phyloP scores from a whole-genome alignment of 2,888 invertebrate genomes.

The Cosmopolites sordidus region DNA sequence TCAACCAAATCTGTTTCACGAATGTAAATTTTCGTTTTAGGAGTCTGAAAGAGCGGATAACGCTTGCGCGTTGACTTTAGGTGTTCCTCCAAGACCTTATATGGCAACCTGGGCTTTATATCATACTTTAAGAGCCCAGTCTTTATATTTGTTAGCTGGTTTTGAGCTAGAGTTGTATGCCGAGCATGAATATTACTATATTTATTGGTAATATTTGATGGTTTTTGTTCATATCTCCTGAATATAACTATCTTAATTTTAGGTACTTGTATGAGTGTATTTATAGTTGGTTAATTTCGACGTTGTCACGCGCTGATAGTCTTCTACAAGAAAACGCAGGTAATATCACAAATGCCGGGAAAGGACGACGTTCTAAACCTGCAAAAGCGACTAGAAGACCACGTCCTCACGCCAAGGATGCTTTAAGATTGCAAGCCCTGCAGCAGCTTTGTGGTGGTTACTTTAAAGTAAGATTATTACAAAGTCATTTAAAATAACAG shows the following conservation, averaged over 20 bases:
- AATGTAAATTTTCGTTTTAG: conserved; percentile 2
- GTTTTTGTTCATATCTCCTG: not conserved
- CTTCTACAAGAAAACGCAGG: conserved; percentile 64
- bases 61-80: conserved; percentile 59
- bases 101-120: conserved; percentile 92
- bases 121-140: conserved; percentile 88
- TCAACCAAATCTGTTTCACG: not conserved
- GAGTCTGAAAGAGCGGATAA: conserved; percentile 89
- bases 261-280: conserved; percentile 92
- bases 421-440: conserved; percentile 84
- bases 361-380: conserved; percentile 59
- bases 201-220: conserved; percentile 70
- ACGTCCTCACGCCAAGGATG: conserved; percentile 76
- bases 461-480: conserved; percentile 65
- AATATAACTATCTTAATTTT: conserved; percentile 23
- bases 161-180: conserved; percentile 95
- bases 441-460: conserved; percentile 94
- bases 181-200: conserved; percentile 92
- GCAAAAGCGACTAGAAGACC: conserved; percentile 56
- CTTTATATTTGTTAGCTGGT: conserved; percentile 88
- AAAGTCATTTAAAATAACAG: no score
- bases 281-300: conserved; percentile 90
- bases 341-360: conserved; percentile 50
- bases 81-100: conserved; percentile 54
- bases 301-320: conserved; percentile 83